Base-by-base conservation (phyloP, 2,888 invertebrate genomes). In the Athalia cordata region DNA sequence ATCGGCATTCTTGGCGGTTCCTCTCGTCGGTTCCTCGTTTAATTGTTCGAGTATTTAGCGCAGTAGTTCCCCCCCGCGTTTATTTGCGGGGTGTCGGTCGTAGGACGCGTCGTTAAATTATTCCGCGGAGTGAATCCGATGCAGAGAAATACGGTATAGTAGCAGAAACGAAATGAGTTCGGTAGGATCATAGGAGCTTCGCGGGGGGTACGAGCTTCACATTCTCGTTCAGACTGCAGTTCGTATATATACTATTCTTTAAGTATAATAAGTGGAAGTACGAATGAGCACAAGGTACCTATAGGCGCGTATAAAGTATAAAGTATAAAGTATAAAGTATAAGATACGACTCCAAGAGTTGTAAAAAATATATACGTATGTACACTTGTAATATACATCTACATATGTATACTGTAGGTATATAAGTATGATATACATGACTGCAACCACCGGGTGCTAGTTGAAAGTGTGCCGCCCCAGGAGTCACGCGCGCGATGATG, bases 61-160 rank as follows among this genome's bases (percentile, higher is more conserved):
- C 29, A 2, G 29, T 29, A 29, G 29, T 29, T 2, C 29, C 29
- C 29, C 29, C 29, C 49, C 64, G 29, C 45, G 47, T 59, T 11
- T 29, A 6, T 4, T 43, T 45, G 43, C 65, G 65, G 55, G 43
- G 7, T 9, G 6, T 11, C 68, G n/a, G 5, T 43, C 55, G 82
- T 82, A 82, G 82, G 82, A 84, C 81, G 84, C 85, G 85, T 89
- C 89, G 87, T 89, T 89, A 89, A 89, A 89, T 89, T 89, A 89
- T 89, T 89, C 89, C 89, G 82, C 87, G 80, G 84, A 82, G 82
- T 86, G 85, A 84, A 83, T 64, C 55, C 55, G 77, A 74, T 74
- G 79, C 80, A 65, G 29, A 29, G 2, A 29, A 29, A n/a, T n/a
- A n/a, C 29, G 29, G 29, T 29, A 29, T 29, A 29, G 29, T 29